phyloP scores from a whole-genome alignment of 2,888 invertebrate species.

The Platycheirus albimanus region DNA sequence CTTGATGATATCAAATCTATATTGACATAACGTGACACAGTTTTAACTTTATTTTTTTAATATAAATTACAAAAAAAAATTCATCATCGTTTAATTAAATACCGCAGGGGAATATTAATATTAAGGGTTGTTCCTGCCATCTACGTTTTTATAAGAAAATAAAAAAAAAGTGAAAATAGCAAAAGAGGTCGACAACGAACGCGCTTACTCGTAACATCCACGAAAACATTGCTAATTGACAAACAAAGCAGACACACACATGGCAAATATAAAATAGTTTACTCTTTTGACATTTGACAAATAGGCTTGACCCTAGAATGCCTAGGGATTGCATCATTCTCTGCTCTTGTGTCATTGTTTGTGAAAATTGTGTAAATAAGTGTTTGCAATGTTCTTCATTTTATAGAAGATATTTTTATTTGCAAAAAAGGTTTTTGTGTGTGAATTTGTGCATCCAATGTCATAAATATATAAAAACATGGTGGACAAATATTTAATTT shows the following conservation, averaged over 20 bases:
- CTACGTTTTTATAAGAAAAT: neutral
- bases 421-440: no score
- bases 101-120: constrained; percentile 44
- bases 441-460: no score
- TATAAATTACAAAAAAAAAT: neutral
- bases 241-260: constrained; percentile 17
- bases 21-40: constrained; percentile 36
- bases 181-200: constrained; percentile 4
- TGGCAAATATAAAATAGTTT: neutral
- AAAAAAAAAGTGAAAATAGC: no score
- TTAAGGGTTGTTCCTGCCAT: constrained; percentile 27
- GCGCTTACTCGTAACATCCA: neutral
- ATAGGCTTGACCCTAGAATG: constrained; percentile 43
- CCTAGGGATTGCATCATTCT: constrained; percentile 20
- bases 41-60: constrained; percentile 5
- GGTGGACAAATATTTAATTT: no score
- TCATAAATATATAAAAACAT: no score
- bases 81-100: constrained; percentile 40
- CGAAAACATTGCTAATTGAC: constrained; percentile 27
- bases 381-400: neutral
- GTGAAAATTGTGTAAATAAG: neutral
- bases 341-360: neutral
- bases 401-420: no score
- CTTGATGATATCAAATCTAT: constrained; percentile 6
- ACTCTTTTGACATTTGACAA: constrained; percentile 30